phyloP scores from a whole-genome alignment of 2,797 vertebrate species.

The Girardinus metallicus region DNA sequence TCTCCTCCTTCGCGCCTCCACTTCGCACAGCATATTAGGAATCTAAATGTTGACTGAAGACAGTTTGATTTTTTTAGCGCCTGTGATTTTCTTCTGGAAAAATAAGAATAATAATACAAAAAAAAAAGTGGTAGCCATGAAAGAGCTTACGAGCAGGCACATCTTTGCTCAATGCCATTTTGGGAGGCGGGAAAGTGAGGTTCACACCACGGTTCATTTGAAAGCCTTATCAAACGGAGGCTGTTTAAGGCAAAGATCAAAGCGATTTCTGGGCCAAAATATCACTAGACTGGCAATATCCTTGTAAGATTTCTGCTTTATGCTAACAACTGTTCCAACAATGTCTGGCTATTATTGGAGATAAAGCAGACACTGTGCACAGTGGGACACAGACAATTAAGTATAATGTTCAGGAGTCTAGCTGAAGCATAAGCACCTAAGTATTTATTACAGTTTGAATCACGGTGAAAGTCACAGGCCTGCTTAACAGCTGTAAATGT shows the following conservation, averaged over 20 bases:
- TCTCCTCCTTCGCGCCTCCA: conserved; percentile 73
- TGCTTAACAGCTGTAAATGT: neutral
- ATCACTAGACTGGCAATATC: conserved; percentile 53
- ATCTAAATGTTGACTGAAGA: conserved; percentile 84
- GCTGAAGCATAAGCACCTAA: neutral
- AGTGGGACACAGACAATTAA: conserved; percentile 1
- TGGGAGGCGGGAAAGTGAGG: conserved; percentile 60
- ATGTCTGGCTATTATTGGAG: conserved; percentile 59
- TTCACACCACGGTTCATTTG: conserved; percentile 64
- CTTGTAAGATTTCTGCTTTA: conserved; percentile 58
- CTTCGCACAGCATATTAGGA: conserved; percentile 71
- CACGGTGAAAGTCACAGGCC: neutral
- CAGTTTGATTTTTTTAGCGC: conserved; percentile 69
- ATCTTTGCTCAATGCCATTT: conserved; percentile 68
- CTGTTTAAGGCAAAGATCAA: conserved; percentile 68
- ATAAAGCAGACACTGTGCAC: conserved; percentile 38
- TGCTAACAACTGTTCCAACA: conserved; percentile 58
- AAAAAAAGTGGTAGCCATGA: conserved; percentile 62
- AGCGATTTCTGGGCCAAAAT: conserved; percentile 59
- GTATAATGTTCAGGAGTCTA: neutral
- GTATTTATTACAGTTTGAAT: neutral
- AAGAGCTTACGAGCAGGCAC: conserved; percentile 68
- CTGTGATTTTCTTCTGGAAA: conserved; percentile 79
- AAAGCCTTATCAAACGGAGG: conserved; percentile 70
- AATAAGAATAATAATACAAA: neutral